Evolutionary conservation across 2,888 invertebrate genomes (phyloP).

Genomic region (Vanessa cardui): DNA sequence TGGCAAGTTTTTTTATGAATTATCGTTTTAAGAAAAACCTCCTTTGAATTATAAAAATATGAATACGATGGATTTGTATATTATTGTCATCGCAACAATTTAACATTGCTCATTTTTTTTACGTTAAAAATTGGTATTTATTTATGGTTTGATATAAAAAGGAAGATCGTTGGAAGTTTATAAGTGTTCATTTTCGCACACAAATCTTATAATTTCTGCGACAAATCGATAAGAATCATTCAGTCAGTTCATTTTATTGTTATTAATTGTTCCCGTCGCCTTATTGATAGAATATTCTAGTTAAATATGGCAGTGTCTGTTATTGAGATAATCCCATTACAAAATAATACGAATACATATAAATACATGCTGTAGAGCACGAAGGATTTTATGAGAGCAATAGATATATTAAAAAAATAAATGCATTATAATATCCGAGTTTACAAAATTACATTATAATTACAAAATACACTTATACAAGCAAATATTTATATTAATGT

Average conservation of each 20-base stretch:
- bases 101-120: no score
- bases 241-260: not conserved
- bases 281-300: slow-evolving; percentile 46
- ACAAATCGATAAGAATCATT: slow-evolving; percentile 40
- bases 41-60: not conserved
- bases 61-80: not conserved
- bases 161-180: not conserved
- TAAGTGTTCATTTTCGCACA: not conserved
- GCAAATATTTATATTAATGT: slow-evolving; percentile 40
- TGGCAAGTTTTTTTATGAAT: slow-evolving; percentile 10
- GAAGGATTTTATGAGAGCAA: slow-evolving; percentile 24
- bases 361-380: slow-evolving; percentile 25
- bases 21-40: slow-evolving; percentile 2
- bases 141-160: no score
- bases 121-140: no score
- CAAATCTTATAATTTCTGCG: slow-evolving; percentile 26
- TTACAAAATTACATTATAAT: slow-evolving; percentile 45
- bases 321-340: slow-evolving; percentile 36
- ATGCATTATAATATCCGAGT: slow-evolving; percentile 48
- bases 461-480: slow-evolving; percentile 39
- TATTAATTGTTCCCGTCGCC: slow-evolving; percentile 63
- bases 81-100: no score
- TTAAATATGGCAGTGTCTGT: slow-evolving; percentile 60
- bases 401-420: slow-evolving; percentile 41
- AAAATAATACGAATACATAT: slow-evolving; percentile 11